A percentile compares a stretch with the other conserved stretches of the same genome.
These are phyloP conservation scores for Synanthedon formicaeformis DNA, from an alignment of 2,888 invertebrate species.

Conservation along the genomic window DNA sequence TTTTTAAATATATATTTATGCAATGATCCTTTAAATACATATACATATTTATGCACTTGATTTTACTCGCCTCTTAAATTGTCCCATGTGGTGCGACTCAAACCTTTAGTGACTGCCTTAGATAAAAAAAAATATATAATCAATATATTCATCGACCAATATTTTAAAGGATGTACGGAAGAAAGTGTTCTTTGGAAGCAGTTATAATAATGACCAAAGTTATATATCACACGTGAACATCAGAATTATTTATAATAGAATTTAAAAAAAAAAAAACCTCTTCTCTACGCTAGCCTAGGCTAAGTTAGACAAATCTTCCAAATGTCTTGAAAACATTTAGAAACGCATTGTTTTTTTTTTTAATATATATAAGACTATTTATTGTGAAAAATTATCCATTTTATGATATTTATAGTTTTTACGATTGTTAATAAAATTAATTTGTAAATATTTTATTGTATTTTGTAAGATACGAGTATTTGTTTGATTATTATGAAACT, in stretches of 20 bases:
- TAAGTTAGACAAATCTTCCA: constrained; percentile 21
- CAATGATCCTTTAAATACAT: too few species aligned
- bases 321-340: constrained; percentile 41
- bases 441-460: constrained; percentile 58
- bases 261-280: not conserved
- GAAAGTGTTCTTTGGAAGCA: not conserved
- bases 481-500: constrained; percentile 31
- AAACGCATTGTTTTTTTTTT: constrained; percentile 38
- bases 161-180: too few species aligned
- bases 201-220: constrained; percentile 52
- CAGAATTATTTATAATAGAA: constrained; percentile 16
- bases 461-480: constrained; percentile 25
- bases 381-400: constrained; percentile 49
- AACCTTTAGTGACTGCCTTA: too few species aligned
- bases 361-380: constrained; percentile 43
- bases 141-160: too few species aligned
- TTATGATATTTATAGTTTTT: constrained; percentile 59
- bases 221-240: constrained; percentile 47
- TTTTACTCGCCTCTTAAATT: too few species aligned
- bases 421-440: constrained; percentile 49
- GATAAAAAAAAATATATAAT: too few species aligned
- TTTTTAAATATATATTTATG: too few species aligned
- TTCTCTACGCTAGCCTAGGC: not conserved
- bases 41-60: too few species aligned
- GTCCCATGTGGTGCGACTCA: too few species aligned